Evolutionary conservation across 2,888 invertebrate species (phyloP).

Genomic region (Hetaerina titia): DNA sequence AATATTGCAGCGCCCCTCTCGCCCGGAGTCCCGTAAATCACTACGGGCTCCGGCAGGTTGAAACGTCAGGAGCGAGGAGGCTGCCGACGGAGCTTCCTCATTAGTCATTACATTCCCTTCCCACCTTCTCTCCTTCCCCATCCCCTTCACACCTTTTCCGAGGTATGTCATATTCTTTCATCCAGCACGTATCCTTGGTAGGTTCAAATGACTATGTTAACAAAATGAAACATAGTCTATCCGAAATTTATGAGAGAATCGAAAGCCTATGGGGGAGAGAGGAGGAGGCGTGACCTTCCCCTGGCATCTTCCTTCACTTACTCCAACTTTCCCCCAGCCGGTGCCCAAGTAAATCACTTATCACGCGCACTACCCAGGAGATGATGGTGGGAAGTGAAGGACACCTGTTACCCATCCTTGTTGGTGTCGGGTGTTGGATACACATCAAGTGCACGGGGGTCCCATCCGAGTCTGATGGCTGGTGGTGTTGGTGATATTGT

Average conservation of each 20-base stretch:
- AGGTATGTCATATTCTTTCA: too few species aligned
- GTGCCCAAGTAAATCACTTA: not conserved
- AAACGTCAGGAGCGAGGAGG: not conserved
- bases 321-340: not conserved
- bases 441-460: too few species aligned
- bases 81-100: too few species aligned
- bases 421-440: not conserved
- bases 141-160: constrained; percentile 2
- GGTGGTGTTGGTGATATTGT: too few species aligned
- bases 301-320: too few species aligned
- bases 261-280: too few species aligned
- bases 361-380: not conserved
- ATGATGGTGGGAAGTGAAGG: not conserved
- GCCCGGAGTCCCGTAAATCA: too few species aligned
- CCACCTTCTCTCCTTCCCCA: not conserved
- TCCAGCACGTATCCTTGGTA: not conserved
- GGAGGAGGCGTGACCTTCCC: too few species aligned
- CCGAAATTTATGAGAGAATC: not conserved
- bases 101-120: too few species aligned
- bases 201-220: not conserved
- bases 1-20: not conserved
- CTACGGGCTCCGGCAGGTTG: too few species aligned
- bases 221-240: not conserved
- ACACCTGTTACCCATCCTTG: constrained; percentile 3
- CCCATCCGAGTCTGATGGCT: too few species aligned